Evolutionary conservation across 1,140 invertebrate species (phyloP).

Genomic region (Atopsyche davidsoni): DNA sequence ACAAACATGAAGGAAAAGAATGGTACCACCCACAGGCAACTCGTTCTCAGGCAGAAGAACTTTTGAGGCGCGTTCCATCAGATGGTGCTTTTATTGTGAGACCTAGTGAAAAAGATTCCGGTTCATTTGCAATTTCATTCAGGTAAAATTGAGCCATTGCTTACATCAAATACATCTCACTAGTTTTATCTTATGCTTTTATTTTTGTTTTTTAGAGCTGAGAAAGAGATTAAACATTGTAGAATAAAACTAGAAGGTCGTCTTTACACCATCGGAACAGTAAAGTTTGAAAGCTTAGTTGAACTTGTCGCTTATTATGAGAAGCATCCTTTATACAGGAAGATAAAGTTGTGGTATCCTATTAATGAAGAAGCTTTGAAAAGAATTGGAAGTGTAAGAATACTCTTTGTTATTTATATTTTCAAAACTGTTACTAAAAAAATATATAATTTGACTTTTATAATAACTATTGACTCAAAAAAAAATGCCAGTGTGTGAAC

Average conservation of each 20-base stretch:
- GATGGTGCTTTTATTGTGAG: constrained; percentile 92
- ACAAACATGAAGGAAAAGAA: constrained; percentile 88
- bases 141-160: constrained; percentile 51
- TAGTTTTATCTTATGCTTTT: neutral
- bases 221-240: constrained; percentile 93
- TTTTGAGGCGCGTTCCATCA: constrained; percentile 70
- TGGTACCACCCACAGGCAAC: constrained; percentile 86
- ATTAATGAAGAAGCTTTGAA: constrained; percentile 76
- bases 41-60: constrained; percentile 77
- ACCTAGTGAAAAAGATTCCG: constrained; percentile 76
- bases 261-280: constrained; percentile 82
- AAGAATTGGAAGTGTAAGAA: constrained; percentile 61
- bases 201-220: constrained; percentile 58
- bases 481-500: no score
- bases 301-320: constrained; percentile 90
- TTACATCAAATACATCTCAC: neutral
- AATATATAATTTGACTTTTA: neutral
- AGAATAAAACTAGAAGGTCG: constrained; percentile 86
- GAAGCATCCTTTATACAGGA: constrained; percentile 82
- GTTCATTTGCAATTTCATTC: constrained; percentile 91
- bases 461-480: no score
- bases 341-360: constrained; percentile 79
- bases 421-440: neutral
- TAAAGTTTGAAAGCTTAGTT: constrained; percentile 90
- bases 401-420: constrained; percentile 28